Conservation (phyloP, 2,113 vertebrate species). For the Corynorhinus townsendii region DNA sequence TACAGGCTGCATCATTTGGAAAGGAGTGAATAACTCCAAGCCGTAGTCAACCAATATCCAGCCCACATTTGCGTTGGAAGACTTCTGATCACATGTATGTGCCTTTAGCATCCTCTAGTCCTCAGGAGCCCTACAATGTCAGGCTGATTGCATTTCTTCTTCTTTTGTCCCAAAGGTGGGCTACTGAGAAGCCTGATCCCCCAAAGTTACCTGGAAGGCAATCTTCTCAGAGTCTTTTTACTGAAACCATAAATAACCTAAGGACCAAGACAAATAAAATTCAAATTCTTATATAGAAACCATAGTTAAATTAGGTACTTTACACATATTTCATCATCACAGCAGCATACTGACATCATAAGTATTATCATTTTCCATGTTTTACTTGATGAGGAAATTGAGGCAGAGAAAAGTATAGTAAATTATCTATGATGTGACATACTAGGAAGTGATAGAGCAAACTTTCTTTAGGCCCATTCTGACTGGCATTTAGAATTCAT, state of each 20-base stretch:
- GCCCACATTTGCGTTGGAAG: not conserved
- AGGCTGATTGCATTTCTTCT: not conserved
- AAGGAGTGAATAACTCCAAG: not conserved
- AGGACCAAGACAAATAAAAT: not conserved
- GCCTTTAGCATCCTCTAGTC: not conserved
- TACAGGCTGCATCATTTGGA: not conserved
- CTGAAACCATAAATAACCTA: not conserved
- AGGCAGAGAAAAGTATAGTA: not conserved
- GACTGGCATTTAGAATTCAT: not conserved
- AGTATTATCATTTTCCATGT: not conserved
- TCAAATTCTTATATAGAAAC: not conserved
- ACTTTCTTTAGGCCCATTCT: not conserved
- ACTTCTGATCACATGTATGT: fast-evolving
- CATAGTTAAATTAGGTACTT: not conserved
- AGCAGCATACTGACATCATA: not conserved
- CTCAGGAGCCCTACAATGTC: not conserved
- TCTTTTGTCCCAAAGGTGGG: not conserved
- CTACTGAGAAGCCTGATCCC: not conserved
- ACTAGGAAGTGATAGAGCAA: not conserved
- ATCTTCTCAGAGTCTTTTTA: not conserved
- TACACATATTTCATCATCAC: not conserved
- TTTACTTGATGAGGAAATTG: not conserved
- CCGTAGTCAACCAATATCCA: not conserved
- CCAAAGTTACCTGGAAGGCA: not conserved
- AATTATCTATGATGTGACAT: not conserved